phyloP scores from a whole-genome alignment of 2,797 vertebrate genomes.

The Chrysocyon brachyurus region DNA sequence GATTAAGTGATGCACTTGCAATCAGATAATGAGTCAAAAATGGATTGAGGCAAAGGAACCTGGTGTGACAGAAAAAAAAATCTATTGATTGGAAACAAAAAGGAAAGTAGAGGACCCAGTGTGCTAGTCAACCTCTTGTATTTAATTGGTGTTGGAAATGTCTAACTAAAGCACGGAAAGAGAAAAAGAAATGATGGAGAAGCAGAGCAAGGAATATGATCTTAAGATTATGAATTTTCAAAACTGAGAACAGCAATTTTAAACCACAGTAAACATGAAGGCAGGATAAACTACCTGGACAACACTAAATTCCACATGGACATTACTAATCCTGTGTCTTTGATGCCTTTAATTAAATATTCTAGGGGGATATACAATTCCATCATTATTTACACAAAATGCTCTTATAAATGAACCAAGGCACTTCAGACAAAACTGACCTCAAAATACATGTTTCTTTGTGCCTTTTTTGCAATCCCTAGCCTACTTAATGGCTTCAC shows the following conservation, averaged over 20 bases:
- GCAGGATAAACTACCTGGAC: not conserved
- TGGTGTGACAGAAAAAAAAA: not conserved
- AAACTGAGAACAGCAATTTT: slow-evolving; percentile 12
- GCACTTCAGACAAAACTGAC: not conserved
- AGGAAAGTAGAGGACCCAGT: not conserved
- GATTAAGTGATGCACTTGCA: slow-evolving; percentile 65
- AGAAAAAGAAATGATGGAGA: not conserved
- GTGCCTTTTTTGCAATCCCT: not conserved
- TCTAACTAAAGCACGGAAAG: not conserved
- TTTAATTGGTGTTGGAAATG: not conserved
- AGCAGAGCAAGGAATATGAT: not conserved
- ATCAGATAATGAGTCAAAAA: slow-evolving; percentile 44
- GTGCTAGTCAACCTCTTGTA: not conserved
- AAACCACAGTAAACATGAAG: slow-evolving; percentile 1
- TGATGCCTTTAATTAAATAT: not conserved
- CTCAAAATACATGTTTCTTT: not conserved
- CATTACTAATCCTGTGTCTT: not conserved
- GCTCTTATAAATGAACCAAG: not conserved
- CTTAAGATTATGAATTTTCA: slow-evolving; percentile 2
- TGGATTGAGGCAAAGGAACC: not conserved
- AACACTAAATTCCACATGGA: not conserved
- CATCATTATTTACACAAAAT: not conserved
- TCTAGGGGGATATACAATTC: not conserved
- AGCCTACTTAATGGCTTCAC: not conserved
- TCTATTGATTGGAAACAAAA: not conserved